Evolutionary conservation across 2,888 invertebrate genomes (phyloP), one percentile per base, ranked within the genome.

Genomic region (Myopa testacea): DNA sequence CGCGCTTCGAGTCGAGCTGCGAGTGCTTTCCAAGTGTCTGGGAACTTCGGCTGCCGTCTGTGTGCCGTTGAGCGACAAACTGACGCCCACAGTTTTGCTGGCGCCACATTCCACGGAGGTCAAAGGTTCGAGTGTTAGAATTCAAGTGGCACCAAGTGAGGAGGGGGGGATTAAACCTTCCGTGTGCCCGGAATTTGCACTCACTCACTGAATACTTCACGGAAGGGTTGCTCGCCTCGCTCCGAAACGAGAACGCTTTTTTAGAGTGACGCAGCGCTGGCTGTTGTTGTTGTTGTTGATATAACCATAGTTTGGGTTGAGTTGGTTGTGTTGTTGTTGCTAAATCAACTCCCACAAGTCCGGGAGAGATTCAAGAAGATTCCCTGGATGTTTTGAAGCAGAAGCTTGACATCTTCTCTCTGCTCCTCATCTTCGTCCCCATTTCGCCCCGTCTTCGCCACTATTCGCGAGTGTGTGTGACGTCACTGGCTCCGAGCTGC

Each of bases 401-500:
- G 60, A 2, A 8, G 12, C 16, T 60, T 16, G 16, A 19, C 12
- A 8, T 19, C 16, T 60, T 16, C 60, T 16, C 60, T 19, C 19
- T 60, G 1, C 62, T n/a, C n/a, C 62, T 62, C 26, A 26, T 26
- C 62, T n/a, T 4, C 19, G 1, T n/a, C 8, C 62, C 45, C 26
- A 45, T 40, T 40, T 34, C 63, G 4, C 63, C 50, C 63, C 74
- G 26, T 50, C 52, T 63, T n/a, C 10, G 19, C 6, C 19, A 52
- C 70, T 1, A 8, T 34, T 19, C 37, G 34, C 63, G 14, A 19
- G 34, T 26, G 63, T 26, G 63, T 26, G 69, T 78, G 80, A 78
- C 79, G 78, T 77, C 80, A 79, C 50, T 10, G 4, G 34, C 4
- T 38, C 34, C 26, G 10, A 26, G 45, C 38, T 45, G 73, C 45